phyloP scores from a whole-genome alignment of 1,140 invertebrate genomes.

The Drosophila pachea region DNA sequence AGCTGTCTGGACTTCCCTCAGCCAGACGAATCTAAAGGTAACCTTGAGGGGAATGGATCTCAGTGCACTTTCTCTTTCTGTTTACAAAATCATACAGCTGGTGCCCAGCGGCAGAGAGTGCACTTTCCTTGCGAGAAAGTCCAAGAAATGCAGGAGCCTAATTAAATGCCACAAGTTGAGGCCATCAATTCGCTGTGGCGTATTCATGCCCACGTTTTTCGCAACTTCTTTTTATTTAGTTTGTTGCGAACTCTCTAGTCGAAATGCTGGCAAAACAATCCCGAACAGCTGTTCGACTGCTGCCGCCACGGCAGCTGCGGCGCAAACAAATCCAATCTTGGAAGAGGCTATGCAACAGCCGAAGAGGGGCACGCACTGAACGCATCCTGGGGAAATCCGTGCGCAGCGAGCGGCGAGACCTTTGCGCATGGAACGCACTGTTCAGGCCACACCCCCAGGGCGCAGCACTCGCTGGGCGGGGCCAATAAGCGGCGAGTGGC shows the following conservation, averaged over 20 bases:
- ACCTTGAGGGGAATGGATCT: background rate
- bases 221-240: background rate
- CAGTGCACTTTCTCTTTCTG: background rate
- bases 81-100: background rate
- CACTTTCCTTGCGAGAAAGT: background rate
- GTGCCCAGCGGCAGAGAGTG: background rate
- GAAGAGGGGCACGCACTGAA: slow-evolving; percentile 43
- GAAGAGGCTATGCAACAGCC: slow-evolving; percentile 41
- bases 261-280: slow-evolving; percentile 34
- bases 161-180: slow-evolving; percentile 17
- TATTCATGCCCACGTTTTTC: background rate
- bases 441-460: slow-evolving; percentile 41
- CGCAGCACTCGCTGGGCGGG: slow-evolving; percentile 42
- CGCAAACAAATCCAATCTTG: slow-evolving; percentile 22
- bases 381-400: slow-evolving; percentile 57
- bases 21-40: too few species aligned
- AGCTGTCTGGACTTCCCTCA: too few species aligned
- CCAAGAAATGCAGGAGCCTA: background rate
- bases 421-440: slow-evolving; percentile 56
- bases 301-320: background rate
- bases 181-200: slow-evolving; percentile 5
- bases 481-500: slow-evolving; percentile 52
- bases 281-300: slow-evolving; percentile 58
- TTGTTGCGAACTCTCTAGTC: slow-evolving; percentile 16
- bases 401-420: slow-evolving; percentile 29